These are phyloP conservation scores for Drosophila nigricruria DNA, from an alignment of 2,888 invertebrate genomes.

Conservation along the genomic window DNA sequence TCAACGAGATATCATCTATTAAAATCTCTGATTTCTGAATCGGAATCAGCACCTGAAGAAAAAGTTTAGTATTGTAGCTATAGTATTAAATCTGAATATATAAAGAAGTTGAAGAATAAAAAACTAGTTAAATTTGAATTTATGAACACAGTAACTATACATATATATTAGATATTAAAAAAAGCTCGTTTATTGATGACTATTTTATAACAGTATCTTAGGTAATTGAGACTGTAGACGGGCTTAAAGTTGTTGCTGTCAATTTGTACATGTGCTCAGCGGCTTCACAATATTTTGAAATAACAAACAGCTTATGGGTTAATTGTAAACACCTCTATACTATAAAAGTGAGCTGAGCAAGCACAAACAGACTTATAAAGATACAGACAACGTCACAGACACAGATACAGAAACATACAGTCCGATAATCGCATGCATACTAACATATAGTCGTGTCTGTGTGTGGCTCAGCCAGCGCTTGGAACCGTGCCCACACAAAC, in stretches of 20 bases:
- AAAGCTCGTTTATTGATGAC: background rate
- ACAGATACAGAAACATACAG: constrained; percentile 15
- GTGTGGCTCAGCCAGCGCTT: constrained; percentile 13
- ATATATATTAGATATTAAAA: background rate
- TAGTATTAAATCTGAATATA: background rate
- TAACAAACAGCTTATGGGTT: constrained; percentile 7
- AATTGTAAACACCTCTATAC: constrained; percentile 10
- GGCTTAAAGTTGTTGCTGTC: background rate
- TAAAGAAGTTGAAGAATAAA: background rate
- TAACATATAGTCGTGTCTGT: background rate
- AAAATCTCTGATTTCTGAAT: background rate
- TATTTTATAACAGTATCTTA: background rate
- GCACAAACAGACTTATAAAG: constrained; percentile 25
- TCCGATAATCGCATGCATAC: constrained; percentile 13
- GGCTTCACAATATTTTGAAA: constrained; percentile 1
- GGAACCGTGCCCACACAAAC: constrained; percentile 46
- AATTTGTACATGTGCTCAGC: background rate
- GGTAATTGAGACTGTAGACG: background rate
- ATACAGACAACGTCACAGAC: constrained; percentile 31
- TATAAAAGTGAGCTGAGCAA: background rate
- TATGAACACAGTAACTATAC: too few species aligned
- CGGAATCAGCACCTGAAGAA: too few species aligned
- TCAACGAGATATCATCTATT: too few species aligned
- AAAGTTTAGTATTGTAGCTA: background rate
- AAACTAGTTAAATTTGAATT: background rate